Conservation (phyloP, 23 tunicate species). For the Styela clava region DNA sequence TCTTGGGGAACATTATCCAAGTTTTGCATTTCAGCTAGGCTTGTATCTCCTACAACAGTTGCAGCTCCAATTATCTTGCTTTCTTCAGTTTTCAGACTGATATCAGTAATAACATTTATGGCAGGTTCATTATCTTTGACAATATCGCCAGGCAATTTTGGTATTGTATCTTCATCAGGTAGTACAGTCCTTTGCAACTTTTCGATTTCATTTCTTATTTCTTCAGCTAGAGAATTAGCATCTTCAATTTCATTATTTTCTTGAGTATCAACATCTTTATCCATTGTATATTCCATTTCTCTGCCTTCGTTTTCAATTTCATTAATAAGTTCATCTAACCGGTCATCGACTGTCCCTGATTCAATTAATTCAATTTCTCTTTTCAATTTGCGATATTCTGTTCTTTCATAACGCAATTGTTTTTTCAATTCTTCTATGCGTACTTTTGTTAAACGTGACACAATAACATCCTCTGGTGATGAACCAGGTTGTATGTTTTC, state of each 20-base stretch:
- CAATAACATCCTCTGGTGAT: constrained; percentile 51
- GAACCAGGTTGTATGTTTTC: constrained; percentile 29
- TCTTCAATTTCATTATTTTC: background rate
- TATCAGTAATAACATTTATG: background rate
- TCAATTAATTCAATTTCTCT: constrained; percentile 53
- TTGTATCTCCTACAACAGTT: background rate
- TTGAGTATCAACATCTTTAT: constrained; percentile 10
- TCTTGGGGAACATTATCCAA: background rate
- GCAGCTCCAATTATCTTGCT: background rate
- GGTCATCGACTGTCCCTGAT: constrained; percentile 63
- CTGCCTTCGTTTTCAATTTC: background rate
- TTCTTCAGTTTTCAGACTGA: background rate
- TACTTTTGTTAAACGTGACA: constrained; percentile 54
- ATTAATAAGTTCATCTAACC: constrained; percentile 40
- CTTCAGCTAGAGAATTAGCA: background rate
- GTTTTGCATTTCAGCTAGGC: background rate
- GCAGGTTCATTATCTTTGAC: background rate
- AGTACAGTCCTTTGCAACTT: background rate
- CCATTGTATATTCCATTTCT: background rate
- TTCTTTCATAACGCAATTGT: constrained; percentile 50
- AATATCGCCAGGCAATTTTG: background rate
- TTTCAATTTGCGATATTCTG: constrained; percentile 54
- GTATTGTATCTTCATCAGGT: background rate
- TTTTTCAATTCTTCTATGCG: constrained; percentile 67
- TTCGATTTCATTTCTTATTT: background rate